Base-by-base conservation (phyloP, 1,140 invertebrate species). In the Drosophila cardini region DNA sequence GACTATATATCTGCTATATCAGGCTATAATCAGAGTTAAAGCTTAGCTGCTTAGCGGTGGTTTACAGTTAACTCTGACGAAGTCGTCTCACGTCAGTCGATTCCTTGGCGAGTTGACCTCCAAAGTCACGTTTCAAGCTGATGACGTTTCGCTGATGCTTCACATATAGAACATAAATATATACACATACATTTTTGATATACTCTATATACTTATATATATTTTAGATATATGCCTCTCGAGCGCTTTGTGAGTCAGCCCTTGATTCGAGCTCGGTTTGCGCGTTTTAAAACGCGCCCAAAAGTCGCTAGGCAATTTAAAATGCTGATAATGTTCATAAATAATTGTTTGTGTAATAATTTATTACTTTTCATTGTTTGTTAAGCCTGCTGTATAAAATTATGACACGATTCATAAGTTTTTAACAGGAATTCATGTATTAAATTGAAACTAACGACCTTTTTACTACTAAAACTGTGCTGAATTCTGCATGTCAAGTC, bases 101-200 rank as follows among this genome's bases (percentile, higher is more conserved):
- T 62, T 30, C 48, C 34, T 30, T 57, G 18, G 16, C 5, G 16
- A 30, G n/a, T 2, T 64, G 56, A 67, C 56, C 57, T 40, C 46
- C 36, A 42, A 48, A 63, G 78, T 77, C 82, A 86, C 83, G 82
- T 87, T 78, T 74, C 46, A 34, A 5, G 34, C 18, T 40, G 71
- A 65, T 63, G 52, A 67, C 7, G 45, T 40, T 26, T 63, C 53
- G 50, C 63, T 67, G 64, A 64, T 63, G 16, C 32, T 40, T 40
- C 30, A 74, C 13, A 48, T 48, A 3, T 52, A 58, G 13, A 36
- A 16, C 42, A 38, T 58, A 71, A 61, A 73, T 46, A 46, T 55
- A 42, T 57, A 11, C 52, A 70, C 34, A 55, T 40, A 52, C n/a
- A n/a, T n/a, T n/a, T n/a, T n/a, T n/a, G n/a, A n/a, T n/a, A n/a